Evolutionary conservation across 2,113 vertebrate species (phyloP), one percentile per base, ranked within the genome.

Genomic region (Heterocephalus glaber): DNA sequence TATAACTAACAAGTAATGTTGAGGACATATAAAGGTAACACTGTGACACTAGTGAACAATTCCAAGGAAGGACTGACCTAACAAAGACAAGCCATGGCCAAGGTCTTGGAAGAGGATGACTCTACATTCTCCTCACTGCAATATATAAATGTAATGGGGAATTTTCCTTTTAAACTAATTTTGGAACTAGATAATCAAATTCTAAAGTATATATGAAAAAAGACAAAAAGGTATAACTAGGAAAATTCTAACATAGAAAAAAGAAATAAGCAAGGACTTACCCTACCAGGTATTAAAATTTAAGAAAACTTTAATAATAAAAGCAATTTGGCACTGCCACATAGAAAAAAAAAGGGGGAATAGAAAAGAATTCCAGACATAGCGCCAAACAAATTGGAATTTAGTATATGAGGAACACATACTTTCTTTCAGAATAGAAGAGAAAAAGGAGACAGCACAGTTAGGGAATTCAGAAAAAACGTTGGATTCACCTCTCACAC

Each of bases 301-400:
- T 68, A 93, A 68, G 74, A 93, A 90, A 82, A 47, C 58, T 82
- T 93, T 93, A 96, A 89, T 86, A 90, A 77, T 86, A 87, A 90
- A 80, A 81, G n/a, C 49, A 86, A 61, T 60, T 14, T 82, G 35
- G 3, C 17, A 76, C 35, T n/a, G 26, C 20, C 56, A 92, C 26
- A 41, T 3, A 47, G 47, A 2, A n/a, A 7, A 47, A 70, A 92
- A 68, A 81, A 86, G 63, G 17, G 17, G 17, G 17, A 44, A 76
- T 17, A 86, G 41, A 80, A 90, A 68, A 80, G 22, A 63, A 90
- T n/a, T 58, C 28, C 66, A 90, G 22, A 86, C 80, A 83, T 35
- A 68, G 74, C 44, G 14, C 35, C 88, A 94, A 94, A 72, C 20
- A 80, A 92, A 85, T 44, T 52, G 7, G 56, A 81, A 86, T 66